Conservation (phyloP, 2,113 vertebrate species). For the Equus quagga region DNA sequence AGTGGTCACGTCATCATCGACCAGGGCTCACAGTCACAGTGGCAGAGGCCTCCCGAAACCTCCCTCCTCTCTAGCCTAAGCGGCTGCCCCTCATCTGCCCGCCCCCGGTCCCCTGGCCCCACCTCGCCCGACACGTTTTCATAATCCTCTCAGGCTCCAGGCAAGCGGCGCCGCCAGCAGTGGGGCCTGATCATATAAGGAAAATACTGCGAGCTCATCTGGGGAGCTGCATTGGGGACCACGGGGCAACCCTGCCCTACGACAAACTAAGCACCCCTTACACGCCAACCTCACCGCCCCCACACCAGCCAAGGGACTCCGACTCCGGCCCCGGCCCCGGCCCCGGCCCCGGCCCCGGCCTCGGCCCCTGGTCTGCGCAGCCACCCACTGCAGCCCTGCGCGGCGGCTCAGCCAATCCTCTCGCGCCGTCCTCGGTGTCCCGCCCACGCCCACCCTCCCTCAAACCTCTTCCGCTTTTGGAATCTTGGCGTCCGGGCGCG, state of each 20-base stretch:
- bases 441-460: rapidly evolving
- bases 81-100: background rate
- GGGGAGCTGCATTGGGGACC: background rate
- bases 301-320: no score
- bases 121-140: background rate
- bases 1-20: constrained; percentile 84
- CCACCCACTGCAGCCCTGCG: background rate
- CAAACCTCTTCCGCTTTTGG: rapidly evolving
- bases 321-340: rapidly evolving
- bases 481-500: rapidly evolving
- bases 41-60: background rate
- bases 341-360: background rate
- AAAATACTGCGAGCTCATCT: constrained; percentile 76
- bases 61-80: background rate
- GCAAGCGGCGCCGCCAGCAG: background rate
- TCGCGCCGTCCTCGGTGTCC: background rate
- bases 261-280: rapidly evolving
- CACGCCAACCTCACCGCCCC: rapidly evolving
- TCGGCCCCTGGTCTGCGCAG: background rate
- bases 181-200: constrained; percentile 83
- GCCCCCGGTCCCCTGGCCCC: constrained; percentile 29
- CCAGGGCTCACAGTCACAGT: constrained; percentile 47
- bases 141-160: constrained; percentile 79
- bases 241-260: background rate
- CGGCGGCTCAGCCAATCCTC: background rate